Evolutionary conservation across 2,113 vertebrate genomes (phyloP), one percentile per base, ranked within the genome.

Genomic region (Procavia capensis): DNA sequence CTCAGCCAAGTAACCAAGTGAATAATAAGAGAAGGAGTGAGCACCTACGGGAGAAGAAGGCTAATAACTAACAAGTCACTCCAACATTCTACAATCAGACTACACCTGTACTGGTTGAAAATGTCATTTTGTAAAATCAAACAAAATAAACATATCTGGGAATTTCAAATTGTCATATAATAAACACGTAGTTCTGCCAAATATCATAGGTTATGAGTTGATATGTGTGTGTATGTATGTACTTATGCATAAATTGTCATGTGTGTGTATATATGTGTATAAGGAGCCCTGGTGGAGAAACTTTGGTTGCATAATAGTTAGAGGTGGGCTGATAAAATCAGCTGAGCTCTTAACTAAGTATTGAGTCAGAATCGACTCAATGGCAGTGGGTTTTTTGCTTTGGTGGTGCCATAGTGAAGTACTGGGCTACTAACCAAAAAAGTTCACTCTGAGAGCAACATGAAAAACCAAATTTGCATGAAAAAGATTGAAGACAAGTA

Each of bases 1-100:
- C 70, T 95, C 88, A 94, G 88, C 95, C 79, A 97, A 95, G 57
- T 83, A 92, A 64, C 90, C 1, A 2, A 89, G 63, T 85, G 66
- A 95, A 17, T 79, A 94, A 92, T 59, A 50, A 90, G 47, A 81
- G 66, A 96, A 94, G 45, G 34, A 93, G 81, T 25, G 5, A 92
- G 74, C 87, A 83, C 72, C 63, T 89, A 68, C 17, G 39, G 78
- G 36, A 34, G 91, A 92, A 95, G 85, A 76, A 64, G 78, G 54
- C 95, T 93, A 70, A 87, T 93, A 76, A 96, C 64, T 90, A 95
- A 76, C 50, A 95, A 93, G 54, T 45, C 39, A 45, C 47, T 54
- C 36, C 68, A 64, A 72, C 83, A 74, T 87, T 22, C 90, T 66
- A 87, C 47, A 92, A 94, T 57, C 68, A 80, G 91, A 93, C 20